phyloP scores from a whole-genome alignment of 2,888 invertebrate species.

The Xiphydria camelus region DNA sequence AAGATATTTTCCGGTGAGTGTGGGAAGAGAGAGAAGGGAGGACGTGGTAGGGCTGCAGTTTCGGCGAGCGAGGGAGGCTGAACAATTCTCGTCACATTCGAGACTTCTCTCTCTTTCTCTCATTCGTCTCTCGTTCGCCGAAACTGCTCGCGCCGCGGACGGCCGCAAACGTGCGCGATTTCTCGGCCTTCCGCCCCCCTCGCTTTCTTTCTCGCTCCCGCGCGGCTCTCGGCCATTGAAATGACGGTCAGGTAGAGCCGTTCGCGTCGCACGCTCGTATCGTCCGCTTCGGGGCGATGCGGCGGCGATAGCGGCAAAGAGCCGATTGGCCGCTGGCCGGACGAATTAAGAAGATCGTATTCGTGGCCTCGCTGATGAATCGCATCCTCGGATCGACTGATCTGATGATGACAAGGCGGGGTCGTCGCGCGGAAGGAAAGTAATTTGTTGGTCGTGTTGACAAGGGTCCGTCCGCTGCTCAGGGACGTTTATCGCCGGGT shows the following conservation, averaged over 20 bases:
- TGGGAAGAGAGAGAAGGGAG: not conserved
- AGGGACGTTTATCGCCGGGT: not conserved
- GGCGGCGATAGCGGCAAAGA: conserved; percentile 5
- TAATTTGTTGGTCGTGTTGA: conserved; percentile 11
- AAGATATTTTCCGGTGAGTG: no score
- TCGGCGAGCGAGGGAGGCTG: not conserved
- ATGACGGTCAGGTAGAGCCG: conserved; percentile 18
- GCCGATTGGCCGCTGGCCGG: conserved; percentile 29
- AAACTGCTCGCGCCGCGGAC: not conserved
- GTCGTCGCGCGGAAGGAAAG: conserved; percentile 2
- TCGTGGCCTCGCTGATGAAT: conserved; percentile 35
- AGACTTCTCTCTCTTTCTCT: conserved; percentile 14
- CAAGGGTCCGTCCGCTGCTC: conserved; percentile 8
- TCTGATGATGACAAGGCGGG: conserved; percentile 16
- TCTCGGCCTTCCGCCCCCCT: not conserved
- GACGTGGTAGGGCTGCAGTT: not conserved
- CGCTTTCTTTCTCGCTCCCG: not conserved
- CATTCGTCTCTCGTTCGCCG: not conserved
- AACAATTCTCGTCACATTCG: conserved; percentile 25
- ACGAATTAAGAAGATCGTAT: conserved; percentile 39
- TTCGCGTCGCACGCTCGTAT: conserved; percentile 12
- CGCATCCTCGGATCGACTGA: conserved; percentile 31
- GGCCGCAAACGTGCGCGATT: not conserved
- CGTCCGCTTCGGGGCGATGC: no score
- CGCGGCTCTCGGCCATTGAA: not conserved